phyloP scores from a whole-genome alignment of 1,140 invertebrate species.

The Ostrea denselamellosa region DNA sequence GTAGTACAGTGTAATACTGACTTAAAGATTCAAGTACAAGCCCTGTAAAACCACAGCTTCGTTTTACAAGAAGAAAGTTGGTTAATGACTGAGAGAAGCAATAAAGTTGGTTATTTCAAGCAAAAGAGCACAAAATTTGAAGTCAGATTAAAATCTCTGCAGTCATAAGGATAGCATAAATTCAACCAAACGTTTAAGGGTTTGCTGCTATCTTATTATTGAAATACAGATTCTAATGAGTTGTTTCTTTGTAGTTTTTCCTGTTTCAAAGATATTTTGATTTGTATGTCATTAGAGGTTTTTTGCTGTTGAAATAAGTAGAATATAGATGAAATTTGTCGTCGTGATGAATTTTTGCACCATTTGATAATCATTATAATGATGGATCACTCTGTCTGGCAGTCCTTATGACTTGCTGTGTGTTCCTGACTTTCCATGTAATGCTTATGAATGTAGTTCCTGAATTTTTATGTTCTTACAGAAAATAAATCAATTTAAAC shows the following conservation, averaged over 20 bases:
- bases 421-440: slow-evolving; percentile 33
- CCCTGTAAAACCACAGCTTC: not conserved
- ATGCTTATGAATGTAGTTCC: slow-evolving; percentile 35
- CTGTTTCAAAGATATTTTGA: not conserved
- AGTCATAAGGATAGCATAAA: not conserved
- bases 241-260: not conserved
- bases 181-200: not conserved
- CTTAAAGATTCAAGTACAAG: slow-evolving; percentile 2
- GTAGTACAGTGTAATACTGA: not conserved
- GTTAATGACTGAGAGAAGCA: slow-evolving; percentile 10
- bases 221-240: not conserved
- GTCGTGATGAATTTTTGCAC: not conserved
- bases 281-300: slow-evolving; percentile 15
- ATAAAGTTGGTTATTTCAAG: not conserved
- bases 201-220: not conserved
- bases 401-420: slow-evolving; percentile 32
- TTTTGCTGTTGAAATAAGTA: not conserved
- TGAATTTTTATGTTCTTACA: slow-evolving; percentile 29
- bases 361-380: slow-evolving; percentile 40
- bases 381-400: not conserved
- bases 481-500: slow-evolving; percentile 35
- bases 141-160: no score
- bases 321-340: slow-evolving; percentile 22
- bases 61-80: not conserved
- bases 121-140: not conserved